Conservation (phyloP, 2,113 vertebrate genomes). For the Tonatia bakeri region DNA sequence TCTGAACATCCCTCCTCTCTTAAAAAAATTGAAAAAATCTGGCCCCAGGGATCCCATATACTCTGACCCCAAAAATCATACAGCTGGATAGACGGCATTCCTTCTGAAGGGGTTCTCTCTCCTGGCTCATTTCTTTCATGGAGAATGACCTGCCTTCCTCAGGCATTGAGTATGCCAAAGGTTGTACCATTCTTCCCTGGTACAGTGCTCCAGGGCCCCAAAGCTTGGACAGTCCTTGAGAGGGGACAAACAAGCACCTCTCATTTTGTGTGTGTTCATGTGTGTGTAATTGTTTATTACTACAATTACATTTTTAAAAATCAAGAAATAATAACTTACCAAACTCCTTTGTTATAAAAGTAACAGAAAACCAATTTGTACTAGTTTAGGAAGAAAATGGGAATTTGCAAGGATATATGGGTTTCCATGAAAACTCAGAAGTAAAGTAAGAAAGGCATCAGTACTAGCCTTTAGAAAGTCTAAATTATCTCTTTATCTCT, state of each 20-base stretch:
- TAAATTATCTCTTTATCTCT: background rate
- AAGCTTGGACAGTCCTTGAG: no score
- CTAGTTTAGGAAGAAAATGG: background rate
- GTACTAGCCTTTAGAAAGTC: background rate
- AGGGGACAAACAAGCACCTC: background rate
- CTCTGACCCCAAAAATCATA: background rate
- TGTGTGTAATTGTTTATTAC: background rate
- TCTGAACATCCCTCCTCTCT: background rate
- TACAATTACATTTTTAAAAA: background rate
- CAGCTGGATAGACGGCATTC: background rate
- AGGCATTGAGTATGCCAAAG: accelerated
- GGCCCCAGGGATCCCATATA: no score
- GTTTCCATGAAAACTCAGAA: background rate
- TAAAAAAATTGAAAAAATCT: background rate
- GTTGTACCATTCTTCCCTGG: background rate
- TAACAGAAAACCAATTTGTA: background rate
- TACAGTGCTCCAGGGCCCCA: background rate
- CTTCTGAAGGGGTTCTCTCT: background rate
- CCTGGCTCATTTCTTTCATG: background rate
- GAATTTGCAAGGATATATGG: no score
- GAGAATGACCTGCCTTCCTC: background rate
- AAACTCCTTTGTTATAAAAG: background rate
- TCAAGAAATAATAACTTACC: background rate
- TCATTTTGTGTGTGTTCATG: background rate
- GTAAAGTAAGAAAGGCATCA: background rate